Conservation (phyloP, 2,888 invertebrate species). For the Deilephila porcellus region DNA sequence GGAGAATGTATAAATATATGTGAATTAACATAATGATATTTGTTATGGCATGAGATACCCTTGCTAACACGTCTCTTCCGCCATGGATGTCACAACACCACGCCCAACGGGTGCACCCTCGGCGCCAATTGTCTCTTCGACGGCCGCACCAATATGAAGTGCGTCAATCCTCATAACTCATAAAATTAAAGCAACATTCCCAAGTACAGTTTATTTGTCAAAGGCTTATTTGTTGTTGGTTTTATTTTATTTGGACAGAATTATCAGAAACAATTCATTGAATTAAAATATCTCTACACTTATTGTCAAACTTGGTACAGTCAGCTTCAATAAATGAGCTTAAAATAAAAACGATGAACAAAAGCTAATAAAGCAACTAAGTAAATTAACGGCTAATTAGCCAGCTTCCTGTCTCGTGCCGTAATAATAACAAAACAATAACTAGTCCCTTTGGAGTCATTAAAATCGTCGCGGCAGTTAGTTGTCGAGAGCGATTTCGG, state of each 20-base stretch:
- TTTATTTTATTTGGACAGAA: neutral
- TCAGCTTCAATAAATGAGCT: neutral
- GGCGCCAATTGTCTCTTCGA: conserved; percentile 50
- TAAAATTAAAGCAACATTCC: neutral
- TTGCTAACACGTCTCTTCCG: conserved; percentile 71
- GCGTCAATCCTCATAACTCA: neutral
- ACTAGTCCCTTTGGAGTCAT: conserved; percentile 69
- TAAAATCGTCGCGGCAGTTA: conserved; percentile 65
- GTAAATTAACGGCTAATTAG: conserved; percentile 79
- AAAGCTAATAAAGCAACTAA: conserved; percentile 65
- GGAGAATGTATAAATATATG: too few relatives aligned
- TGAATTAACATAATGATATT: conserved; percentile 6
- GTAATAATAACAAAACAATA: conserved; percentile 83
- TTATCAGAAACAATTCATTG: neutral
- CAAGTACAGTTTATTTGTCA: neutral
- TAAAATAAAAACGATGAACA: conserved; percentile 37
- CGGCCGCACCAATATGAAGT: conserved; percentile 48
- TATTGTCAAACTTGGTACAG: neutral
- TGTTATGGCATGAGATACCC: conserved; percentile 41
- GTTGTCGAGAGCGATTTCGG: conserved; percentile 75
- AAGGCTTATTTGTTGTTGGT: neutral
- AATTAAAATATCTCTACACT: neutral
- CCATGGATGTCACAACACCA: conserved; percentile 76
- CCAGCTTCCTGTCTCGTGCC: conserved; percentile 82
- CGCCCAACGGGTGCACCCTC: conserved; percentile 62